phyloP scores from a whole-genome alignment of 2,797 vertebrate genomes.

The Pseudomugil gertrudae region DNA sequence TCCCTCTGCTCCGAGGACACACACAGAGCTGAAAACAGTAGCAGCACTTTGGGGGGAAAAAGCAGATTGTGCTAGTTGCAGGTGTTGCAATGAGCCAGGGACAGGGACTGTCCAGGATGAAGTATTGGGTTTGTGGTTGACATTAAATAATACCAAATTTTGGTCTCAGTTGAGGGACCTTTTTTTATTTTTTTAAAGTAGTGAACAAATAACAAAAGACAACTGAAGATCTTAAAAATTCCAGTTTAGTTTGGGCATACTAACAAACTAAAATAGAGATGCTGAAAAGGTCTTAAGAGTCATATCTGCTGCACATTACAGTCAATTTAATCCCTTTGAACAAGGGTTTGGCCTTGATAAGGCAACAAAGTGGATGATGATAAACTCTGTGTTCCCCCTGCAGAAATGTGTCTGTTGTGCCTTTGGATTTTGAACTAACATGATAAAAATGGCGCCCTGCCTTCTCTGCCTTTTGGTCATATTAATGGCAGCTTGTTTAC shows the following conservation, averaged over 20 bases:
- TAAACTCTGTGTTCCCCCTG: slow-evolving; percentile 47
- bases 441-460: slow-evolving; percentile 52
- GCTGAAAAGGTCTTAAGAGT: slow-evolving; percentile 24
- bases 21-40: slow-evolving; percentile 1
- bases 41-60: slow-evolving; percentile 14
- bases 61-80: slow-evolving; percentile 37
- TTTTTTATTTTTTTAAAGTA: slow-evolving; percentile 33
- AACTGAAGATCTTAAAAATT: slow-evolving; percentile 20
- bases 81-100: slow-evolving; percentile 34
- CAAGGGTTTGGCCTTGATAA: slow-evolving; percentile 52
- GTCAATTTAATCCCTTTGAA: slow-evolving; percentile 44
- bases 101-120: slow-evolving; percentile 14
- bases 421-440: slow-evolving; percentile 67
- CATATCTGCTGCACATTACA: slow-evolving; percentile 35
- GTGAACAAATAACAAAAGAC: slow-evolving; percentile 26
- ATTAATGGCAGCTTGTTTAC: slow-evolving; percentile 57
- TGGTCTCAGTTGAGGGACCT: slow-evolving; percentile 24
- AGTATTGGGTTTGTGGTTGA: slow-evolving; percentile 21
- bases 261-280: slow-evolving; percentile 34
- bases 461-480: slow-evolving; percentile 50
- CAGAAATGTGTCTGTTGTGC: slow-evolving; percentile 51
- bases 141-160: slow-evolving; percentile 31
- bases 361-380: slow-evolving; percentile 57
- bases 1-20: slow-evolving; percentile 26
- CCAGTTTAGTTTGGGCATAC: slow-evolving; percentile 10